Evolutionary conservation across 2,797 vertebrate genomes (phyloP), one percentile per base, ranked within the genome.

Genomic region (Acrossocheilus wenchowensis): DNA sequence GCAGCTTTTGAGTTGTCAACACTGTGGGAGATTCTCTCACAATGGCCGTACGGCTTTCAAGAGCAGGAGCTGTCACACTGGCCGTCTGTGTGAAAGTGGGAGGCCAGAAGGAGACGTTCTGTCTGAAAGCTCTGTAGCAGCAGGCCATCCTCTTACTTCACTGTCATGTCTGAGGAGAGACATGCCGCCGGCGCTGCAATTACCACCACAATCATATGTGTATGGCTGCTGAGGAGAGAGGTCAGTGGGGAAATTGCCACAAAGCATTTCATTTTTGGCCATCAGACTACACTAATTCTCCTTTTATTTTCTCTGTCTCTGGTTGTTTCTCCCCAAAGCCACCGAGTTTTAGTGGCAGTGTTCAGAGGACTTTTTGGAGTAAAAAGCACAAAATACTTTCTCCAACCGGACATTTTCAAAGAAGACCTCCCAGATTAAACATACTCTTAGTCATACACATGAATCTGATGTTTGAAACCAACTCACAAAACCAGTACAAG

Each of bases 321-420:
- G 62, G 75, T 30, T 78, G 9, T 75, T 15, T 74, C 72, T 39
- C n/a, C 17, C 30, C 23, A n/a, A 8, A 79, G 57, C 73, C 34
- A 78, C 43, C 34, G 7, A 41, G 34, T 79, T 64, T 87, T 72
- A 81, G 77, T 78, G 23, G 60, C 43, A 26, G 78, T 12, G n/a
- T 72, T 81, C 86, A 66, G 84, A 64, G 0, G 78, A 88, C 89
- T 85, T 86, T 79, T 72, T 14, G 34, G 89, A 88, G 88, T 89
- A 30, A 83, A 90, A 83, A 85, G 68, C 71, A 78, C 15, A 45
- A 48, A 26, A 48, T 45, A 12, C 23, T 26, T 21, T 21, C 15
- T 8, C 6, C 4, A 34, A 52, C 9, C 5, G 0, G 8, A 34
- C 26, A 75, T 75, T 52, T 39, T 69, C 1, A 1, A 36, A 39